Base-by-base conservation (phyloP, 2,888 invertebrate genomes). In the Perizoma flavofasciatum region DNA sequence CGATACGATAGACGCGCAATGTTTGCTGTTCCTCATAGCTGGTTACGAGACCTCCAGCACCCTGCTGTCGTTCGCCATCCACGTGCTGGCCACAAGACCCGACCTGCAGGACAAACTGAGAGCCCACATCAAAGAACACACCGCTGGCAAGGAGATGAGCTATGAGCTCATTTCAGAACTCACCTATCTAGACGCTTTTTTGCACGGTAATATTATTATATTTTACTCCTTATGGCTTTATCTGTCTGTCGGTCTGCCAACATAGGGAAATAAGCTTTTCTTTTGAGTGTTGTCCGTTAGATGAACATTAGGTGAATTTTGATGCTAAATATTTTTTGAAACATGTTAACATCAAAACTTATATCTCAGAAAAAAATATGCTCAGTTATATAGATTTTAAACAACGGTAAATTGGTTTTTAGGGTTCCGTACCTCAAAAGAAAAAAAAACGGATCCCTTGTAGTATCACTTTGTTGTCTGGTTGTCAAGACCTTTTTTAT, bases 41-140 rank as follows among this genome's bases (percentile, higher is more conserved):
- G 94, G 94, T 0, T 94, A 92, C 69, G 94, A 94, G 72, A 94
- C 94, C 0, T 93, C 94, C 0, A 93, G 94, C 53, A 93, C 93
- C 0, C 73, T 93, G n/a, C 72, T 94, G 40, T 92, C 93, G 0
- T 94, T 93, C 66, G 92, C 92, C 0, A 80, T 93, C 7, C 93
- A 93, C 69, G 90, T 92, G 9, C 70, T 95, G 45, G 93, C 94
- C 0, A 81, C 86, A 0, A 83, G 88, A 59, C 88, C 88, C 0
- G 86, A 89, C 0, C 67, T 93, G 5, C 94, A 93, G 69, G 79
- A 82, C 0, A 88, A 87, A 67, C 74, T 93, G 7, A 74, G 93
- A 40, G 71, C 78, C 5, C 92, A 93, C 68, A 80, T 93, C 32
- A 63, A 67, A 6, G 75, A 85, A 41, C 79, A 83, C 4, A 86